Conservation (phyloP, 1,140 invertebrate species). For the Cardiocondyla obscurior region DNA sequence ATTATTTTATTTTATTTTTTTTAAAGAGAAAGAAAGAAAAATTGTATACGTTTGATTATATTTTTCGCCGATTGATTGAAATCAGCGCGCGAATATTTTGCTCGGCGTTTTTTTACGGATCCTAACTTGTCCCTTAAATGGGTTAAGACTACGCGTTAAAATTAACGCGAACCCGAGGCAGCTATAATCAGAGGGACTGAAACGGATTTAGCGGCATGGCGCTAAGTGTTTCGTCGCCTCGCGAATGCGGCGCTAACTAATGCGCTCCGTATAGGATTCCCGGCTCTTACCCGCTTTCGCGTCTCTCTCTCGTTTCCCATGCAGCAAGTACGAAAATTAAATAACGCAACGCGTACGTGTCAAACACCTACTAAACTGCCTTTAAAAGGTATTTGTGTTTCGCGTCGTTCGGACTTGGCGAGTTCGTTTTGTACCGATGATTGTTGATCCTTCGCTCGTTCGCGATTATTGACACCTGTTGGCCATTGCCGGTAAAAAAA, state of each 20-base stretch:
- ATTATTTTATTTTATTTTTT: too few species aligned
- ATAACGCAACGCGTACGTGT: slow-evolving; percentile 54
- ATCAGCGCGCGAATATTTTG: neutral
- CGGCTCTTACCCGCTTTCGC: slow-evolving; percentile 24
- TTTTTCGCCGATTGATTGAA: neutral
- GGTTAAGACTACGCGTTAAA: slow-evolving; percentile 4
- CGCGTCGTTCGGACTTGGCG: slow-evolving; percentile 12
- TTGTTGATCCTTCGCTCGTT: neutral
- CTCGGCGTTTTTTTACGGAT: neutral
- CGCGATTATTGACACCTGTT: neutral
- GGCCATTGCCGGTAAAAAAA: neutral
- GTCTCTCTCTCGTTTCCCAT: slow-evolving; percentile 28
- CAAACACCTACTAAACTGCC: slow-evolving; percentile 52
- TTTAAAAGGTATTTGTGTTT: slow-evolving; percentile 54
- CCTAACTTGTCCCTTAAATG: slow-evolving; percentile 39
- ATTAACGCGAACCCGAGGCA: slow-evolving; percentile 33
- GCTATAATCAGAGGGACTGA: slow-evolving; percentile 70
- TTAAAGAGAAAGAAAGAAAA: too few species aligned
- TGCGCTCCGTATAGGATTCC: slow-evolving; percentile 62
- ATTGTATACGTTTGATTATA: neutral
- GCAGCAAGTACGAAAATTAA: slow-evolving; percentile 42
- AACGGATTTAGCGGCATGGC: slow-evolving; percentile 70
- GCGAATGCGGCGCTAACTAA: slow-evolving; percentile 74
- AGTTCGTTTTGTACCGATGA: neutral
- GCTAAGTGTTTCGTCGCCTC: slow-evolving; percentile 73